These are phyloP conservation scores for Pteropus alecto DNA, from an alignment of 2,113 vertebrate genomes.

Conservation along the genomic window DNA sequence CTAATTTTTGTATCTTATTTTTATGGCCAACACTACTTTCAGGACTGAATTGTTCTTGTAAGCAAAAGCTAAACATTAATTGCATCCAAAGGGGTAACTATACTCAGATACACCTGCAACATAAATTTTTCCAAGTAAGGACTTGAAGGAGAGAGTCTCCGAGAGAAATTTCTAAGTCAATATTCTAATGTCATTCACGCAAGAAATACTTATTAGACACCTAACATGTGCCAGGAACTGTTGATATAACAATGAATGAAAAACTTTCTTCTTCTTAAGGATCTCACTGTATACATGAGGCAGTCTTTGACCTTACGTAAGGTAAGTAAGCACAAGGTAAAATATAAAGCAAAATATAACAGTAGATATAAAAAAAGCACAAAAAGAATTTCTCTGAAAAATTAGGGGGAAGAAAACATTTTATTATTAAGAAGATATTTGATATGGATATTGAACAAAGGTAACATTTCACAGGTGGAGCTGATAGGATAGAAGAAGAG, in stretches of 20 bases:
- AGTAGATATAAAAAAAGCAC: neutral
- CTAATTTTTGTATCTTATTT: constrained; percentile 35
- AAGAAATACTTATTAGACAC: neutral
- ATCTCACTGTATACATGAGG: neutral
- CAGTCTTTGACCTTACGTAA: neutral
- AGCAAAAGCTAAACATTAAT: constrained; percentile 46
- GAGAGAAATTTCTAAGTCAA: neutral
- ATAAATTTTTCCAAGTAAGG: neutral
- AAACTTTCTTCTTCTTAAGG: neutral
- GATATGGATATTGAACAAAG: neutral
- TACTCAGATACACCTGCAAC: neutral
- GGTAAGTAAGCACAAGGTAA: neutral
- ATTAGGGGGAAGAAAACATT: neutral
- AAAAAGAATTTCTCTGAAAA: neutral
- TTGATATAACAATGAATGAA: neutral
- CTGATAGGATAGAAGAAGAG: neutral
- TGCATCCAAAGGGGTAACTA: constrained; percentile 7
- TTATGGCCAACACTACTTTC: constrained; percentile 11
- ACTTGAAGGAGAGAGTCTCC: neutral
- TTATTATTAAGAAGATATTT: neutral
- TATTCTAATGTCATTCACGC: neutral
- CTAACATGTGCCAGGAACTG: neutral
- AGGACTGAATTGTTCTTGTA: neutral
- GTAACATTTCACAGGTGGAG: neutral
- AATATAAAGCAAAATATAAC: neutral